Evolutionary conservation across 2,113 vertebrate species (phyloP), one percentile per base, ranked within the genome.

Genomic region (Nannospalax galili): DNA sequence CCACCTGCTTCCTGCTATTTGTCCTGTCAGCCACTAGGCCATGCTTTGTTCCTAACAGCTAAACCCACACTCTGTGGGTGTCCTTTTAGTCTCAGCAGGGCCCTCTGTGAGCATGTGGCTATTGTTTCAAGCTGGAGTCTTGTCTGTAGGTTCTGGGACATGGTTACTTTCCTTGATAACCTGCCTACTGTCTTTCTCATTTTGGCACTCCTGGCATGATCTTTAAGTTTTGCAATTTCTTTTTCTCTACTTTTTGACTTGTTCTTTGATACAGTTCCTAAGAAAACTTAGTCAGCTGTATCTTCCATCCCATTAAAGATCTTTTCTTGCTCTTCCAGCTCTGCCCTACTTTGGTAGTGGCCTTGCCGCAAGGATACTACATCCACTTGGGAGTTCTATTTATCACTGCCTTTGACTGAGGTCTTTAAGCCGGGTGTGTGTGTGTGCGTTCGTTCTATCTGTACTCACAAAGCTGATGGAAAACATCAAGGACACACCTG

Each of bases 131-230:
- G 86, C n/a, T 24, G 35, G 14, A 52, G 37, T 9, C 64, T 9
- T 14, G 4, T 11, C 52, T 32, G 56, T 32, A 4, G 5, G 58
- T 7, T 32, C 22, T 11, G 62, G 30, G 40, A 69, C 30, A 8
- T 26, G 28, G 5, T 60, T 5, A 14, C 37, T 67, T 37, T 56
- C 79, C 42, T 1, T 1, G 40, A 0, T 26, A 6, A 73, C 26
- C 37, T 52, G 3, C 17, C 52, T 0, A 10, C 2, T n/a, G 0
- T 7, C 7, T 35, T 52, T 17, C 19, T 28, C 15, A 14, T 16
- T 52, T 45, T 7, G 0, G 28, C 40, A 42, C 11, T 35, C 1
- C 78, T 35, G 24, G 35, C 9, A 22, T 58, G 19, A 35, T 6
- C 70, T 65, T 15, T 12, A 26, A 35, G 17, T n/a, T n/a, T 1